These are phyloP conservation scores for Torymus texanus DNA, from an alignment of 2,888 invertebrate species.

Conservation along the genomic window DNA sequence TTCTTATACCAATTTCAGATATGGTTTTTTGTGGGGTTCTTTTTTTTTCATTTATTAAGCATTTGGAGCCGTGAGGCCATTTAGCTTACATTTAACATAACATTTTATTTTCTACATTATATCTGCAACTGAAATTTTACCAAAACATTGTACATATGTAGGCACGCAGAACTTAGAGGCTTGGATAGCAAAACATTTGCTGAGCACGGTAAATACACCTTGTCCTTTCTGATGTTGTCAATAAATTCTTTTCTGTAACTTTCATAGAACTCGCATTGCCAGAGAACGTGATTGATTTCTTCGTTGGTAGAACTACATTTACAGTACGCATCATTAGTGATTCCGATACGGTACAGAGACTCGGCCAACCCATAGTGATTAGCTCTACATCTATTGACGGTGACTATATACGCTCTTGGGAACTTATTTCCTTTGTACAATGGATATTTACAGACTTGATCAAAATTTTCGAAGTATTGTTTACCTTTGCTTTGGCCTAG, in stretches of 20 bases:
- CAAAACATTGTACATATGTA: background rate
- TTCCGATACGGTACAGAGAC: background rate
- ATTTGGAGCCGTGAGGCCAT: background rate
- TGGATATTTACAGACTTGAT: background rate
- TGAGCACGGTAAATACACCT: too few relatives aligned
- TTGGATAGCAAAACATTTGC: too few relatives aligned
- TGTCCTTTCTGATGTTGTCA: too few relatives aligned
- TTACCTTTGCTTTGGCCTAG: background rate
- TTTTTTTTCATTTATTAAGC: conserved; percentile 14
- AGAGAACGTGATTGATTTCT: conserved; percentile 27
- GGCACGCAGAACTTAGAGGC: too few relatives aligned
- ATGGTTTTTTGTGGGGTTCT: too few relatives aligned
- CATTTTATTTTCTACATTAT: too few relatives aligned
- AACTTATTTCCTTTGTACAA: background rate
- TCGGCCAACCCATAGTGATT: background rate
- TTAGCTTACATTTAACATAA: conserved; percentile 1
- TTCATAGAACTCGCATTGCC: conserved; percentile 21
- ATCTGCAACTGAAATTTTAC: background rate
- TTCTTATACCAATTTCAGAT: too few relatives aligned
- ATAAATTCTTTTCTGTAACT: conserved; percentile 22
- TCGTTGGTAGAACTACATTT: conserved; percentile 12
- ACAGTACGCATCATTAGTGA: conserved; percentile 12
- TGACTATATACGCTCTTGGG: background rate
- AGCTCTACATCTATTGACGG: background rate
- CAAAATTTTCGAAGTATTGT: conserved; percentile 1